These are phyloP conservation scores for Scolopax rusticola DNA, from an alignment of 2,797 vertebrate genomes.

Conservation along the genomic window DNA sequence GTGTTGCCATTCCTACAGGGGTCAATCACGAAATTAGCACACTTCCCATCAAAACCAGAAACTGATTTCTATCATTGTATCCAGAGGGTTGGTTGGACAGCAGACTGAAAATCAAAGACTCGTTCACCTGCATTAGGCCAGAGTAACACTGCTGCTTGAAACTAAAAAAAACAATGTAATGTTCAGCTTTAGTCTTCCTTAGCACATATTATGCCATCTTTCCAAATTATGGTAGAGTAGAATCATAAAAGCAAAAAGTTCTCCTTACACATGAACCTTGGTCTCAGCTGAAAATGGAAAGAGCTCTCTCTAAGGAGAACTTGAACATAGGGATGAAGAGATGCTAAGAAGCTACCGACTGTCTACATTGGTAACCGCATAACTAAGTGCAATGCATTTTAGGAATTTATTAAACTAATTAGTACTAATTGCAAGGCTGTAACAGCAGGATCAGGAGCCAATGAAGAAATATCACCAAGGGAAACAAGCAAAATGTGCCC, in stretches of 20 bases:
- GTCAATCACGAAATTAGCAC: not conserved
- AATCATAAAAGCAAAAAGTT: not conserved
- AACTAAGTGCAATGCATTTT: not conserved
- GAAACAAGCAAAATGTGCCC: not conserved
- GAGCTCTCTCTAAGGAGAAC: not conserved
- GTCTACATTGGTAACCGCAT: not conserved
- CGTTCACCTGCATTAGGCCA: not conserved
- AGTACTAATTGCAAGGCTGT: not conserved
- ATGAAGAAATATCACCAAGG: not conserved
- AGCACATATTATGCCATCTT: not conserved
- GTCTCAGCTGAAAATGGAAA: not conserved
- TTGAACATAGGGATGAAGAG: not conserved
- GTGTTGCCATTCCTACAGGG: not conserved
- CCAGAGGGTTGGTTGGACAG: accelerated
- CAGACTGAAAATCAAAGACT: not conserved
- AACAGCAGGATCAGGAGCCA: not conserved
- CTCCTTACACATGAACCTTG: not conserved
- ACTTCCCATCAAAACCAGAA: not conserved
- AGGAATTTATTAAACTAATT: not conserved
- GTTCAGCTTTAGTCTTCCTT: not conserved
- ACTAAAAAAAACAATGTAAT: not conserved
- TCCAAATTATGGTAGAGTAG: not conserved
- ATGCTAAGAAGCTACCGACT: not conserved
- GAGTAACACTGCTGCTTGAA: not conserved
- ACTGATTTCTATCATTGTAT: not conserved